A percentile compares a stretch with the other conserved stretches of the same genome.
Conservation (phyloP, 2,113 vertebrate genomes). For the Stercorarius parasiticus region DNA sequence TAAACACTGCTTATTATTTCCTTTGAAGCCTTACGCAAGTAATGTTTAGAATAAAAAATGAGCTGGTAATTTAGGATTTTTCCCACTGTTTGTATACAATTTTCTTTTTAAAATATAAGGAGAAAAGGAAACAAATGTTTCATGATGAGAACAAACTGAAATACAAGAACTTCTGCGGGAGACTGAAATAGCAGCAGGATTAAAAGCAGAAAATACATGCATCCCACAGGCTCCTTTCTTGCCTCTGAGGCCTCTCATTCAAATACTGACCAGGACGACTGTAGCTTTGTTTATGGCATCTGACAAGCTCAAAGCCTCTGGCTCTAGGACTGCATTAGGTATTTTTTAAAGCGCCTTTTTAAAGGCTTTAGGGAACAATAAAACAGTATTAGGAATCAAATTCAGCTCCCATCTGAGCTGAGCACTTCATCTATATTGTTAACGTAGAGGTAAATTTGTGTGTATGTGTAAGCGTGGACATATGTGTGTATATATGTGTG, state of each 20-base stretch:
- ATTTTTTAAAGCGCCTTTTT: not conserved
- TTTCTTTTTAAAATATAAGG: constrained; percentile 8
- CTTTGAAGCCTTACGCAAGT: not conserved
- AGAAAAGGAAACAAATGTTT: constrained; percentile 33
- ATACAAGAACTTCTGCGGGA: constrained; percentile 22
- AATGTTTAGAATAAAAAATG: constrained; percentile 14
- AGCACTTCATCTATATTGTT: not conserved
- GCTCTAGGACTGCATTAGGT: not conserved
- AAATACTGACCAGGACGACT: not conserved
- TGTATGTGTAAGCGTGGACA: not conserved
- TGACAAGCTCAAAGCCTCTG: constrained; percentile 14
- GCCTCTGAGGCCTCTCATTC: not conserved
- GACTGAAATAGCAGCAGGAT: constrained; percentile 8
- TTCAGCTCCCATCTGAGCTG: not conserved
- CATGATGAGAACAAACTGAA: constrained; percentile 1
- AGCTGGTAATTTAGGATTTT: constrained; percentile 16
- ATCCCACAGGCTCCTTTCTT: constrained; percentile 8
- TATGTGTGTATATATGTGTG: accelerated
- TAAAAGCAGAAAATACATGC: not conserved
- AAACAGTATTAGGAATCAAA: not conserved
- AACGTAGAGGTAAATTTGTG: not conserved
- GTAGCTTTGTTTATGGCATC: not conserved
- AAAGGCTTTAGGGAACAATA: not conserved
- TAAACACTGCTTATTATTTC: constrained; percentile 8
- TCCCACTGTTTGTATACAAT: not conserved